phyloP scores from a whole-genome alignment of 2,113 vertebrate genomes.

The Rattus rattus region DNA sequence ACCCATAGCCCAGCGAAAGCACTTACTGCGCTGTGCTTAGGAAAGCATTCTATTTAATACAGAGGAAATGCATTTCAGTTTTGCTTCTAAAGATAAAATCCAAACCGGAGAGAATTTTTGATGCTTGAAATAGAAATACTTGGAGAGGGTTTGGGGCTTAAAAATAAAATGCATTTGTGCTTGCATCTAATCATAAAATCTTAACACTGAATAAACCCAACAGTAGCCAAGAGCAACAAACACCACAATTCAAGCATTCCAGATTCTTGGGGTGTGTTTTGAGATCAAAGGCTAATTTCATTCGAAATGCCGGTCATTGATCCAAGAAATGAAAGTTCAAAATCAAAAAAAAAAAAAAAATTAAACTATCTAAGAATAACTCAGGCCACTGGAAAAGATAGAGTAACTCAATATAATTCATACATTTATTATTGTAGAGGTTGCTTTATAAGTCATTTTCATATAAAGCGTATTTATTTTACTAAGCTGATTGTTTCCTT shows the following conservation, averaged over 20 bases:
- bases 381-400: conserved; percentile 27
- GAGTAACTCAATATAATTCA: conserved; percentile 19
- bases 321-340: conserved; percentile 57
- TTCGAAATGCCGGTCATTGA: conserved; percentile 48
- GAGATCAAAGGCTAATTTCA: conserved; percentile 68
- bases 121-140: conserved; percentile 68
- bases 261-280: conserved; percentile 31
- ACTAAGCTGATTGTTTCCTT: conserved; percentile 26
- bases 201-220: conserved; percentile 61
- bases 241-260: not conserved
- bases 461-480: conserved; percentile 36
- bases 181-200: conserved; percentile 69
- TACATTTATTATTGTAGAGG: conserved; percentile 29
- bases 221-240: conserved; percentile 65
- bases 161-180: conserved; percentile 71
- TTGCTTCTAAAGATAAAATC: conserved; percentile 74
- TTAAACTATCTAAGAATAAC: conserved; percentile 43
- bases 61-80: conserved; percentile 60
- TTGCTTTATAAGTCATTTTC: conserved; percentile 50
- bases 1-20: not conserved
- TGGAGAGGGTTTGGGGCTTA: conserved; percentile 60
- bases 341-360: conserved; percentile 44
- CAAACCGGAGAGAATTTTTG: conserved; percentile 68
- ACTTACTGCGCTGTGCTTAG: conserved; percentile 1
- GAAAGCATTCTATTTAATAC: conserved; percentile 50